phyloP scores from a whole-genome alignment of 2,888 invertebrate genomes.

The Willowsia nigromaculata region DNA sequence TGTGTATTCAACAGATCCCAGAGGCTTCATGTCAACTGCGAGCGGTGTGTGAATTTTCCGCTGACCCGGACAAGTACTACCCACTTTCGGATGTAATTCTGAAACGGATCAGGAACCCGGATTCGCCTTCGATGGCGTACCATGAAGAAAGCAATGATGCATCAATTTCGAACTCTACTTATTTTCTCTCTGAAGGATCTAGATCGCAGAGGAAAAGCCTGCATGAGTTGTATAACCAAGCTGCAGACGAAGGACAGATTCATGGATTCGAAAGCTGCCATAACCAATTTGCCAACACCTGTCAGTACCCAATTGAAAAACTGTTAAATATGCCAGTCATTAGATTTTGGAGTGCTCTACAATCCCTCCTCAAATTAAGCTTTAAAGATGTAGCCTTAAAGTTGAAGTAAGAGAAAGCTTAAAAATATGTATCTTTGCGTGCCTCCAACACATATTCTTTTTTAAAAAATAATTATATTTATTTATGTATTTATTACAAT shows the following conservation, averaged over 20 bases:
- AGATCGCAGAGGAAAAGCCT: constrained; percentile 50
- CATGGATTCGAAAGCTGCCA: constrained; percentile 74
- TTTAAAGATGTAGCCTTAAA: constrained; percentile 70
- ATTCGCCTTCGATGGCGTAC: constrained; percentile 64
- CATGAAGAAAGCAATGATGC: constrained; percentile 26
- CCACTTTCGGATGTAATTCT: constrained; percentile 78
- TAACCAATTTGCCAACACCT: constrained; percentile 69
- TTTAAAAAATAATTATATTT: too few species aligned
- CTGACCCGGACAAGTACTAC: constrained; percentile 78
- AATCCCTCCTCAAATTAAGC: constrained; percentile 76
- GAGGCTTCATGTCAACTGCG: constrained; percentile 78
- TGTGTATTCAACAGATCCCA: constrained; percentile 75
- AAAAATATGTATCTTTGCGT: too few species aligned
- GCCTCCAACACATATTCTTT: too few species aligned
- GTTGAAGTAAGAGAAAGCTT: not conserved
- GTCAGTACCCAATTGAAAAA: constrained; percentile 77
- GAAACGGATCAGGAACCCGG: constrained; percentile 75
- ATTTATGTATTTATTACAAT: too few species aligned
- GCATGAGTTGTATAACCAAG: constrained; percentile 77
- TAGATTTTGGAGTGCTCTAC: constrained; percentile 78
- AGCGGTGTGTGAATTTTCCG: constrained; percentile 79
- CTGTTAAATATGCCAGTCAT: constrained; percentile 79
- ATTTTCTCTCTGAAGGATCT: not conserved
- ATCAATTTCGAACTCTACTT: not conserved
- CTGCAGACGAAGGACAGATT: constrained; percentile 77